phyloP scores from a whole-genome alignment of 2,888 invertebrate species.

The Ariolimax columbianus region DNA sequence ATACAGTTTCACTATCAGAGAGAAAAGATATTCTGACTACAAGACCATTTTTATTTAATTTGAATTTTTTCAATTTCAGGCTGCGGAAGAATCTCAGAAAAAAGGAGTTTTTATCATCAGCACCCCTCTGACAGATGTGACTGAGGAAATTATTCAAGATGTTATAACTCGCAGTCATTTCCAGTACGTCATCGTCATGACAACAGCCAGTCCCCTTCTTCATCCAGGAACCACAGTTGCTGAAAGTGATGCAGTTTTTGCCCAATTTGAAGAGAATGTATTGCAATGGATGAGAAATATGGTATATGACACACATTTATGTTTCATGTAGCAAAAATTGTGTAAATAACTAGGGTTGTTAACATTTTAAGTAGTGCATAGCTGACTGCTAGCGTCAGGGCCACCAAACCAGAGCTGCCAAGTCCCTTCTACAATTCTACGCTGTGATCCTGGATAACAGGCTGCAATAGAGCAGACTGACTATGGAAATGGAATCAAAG shows the following conservation, averaged over 20 bases:
- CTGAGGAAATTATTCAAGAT: conserved; percentile 82
- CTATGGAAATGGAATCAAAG: too few relatives aligned
- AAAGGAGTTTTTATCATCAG: conserved; percentile 83
- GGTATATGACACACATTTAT: conserved; percentile 74
- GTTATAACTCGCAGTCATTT: conserved; percentile 83
- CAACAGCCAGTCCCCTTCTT: conserved; percentile 82
- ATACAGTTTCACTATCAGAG: too few relatives aligned
- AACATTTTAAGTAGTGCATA: too few relatives aligned
- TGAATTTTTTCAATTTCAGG: conserved; percentile 67
- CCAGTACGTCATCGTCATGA: conserved; percentile 83
- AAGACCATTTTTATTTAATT: too few relatives aligned
- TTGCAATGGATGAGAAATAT: conserved; percentile 83
- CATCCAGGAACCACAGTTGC: conserved; percentile 70
- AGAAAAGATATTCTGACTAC: too few relatives aligned
- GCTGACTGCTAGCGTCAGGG: too few relatives aligned
- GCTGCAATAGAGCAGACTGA: too few relatives aligned
- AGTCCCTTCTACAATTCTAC: too few relatives aligned
- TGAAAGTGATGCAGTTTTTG: conserved; percentile 66
- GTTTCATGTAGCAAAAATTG: background rate
- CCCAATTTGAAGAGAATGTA: conserved; percentile 79
- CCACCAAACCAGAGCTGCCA: too few relatives aligned
- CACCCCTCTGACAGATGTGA: conserved; percentile 81
- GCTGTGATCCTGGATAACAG: too few relatives aligned
- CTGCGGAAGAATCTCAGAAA: conserved; percentile 74
- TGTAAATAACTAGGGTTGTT: background rate